phyloP scores from a whole-genome alignment of 2,888 invertebrate species.

The Aphrophora alni region DNA sequence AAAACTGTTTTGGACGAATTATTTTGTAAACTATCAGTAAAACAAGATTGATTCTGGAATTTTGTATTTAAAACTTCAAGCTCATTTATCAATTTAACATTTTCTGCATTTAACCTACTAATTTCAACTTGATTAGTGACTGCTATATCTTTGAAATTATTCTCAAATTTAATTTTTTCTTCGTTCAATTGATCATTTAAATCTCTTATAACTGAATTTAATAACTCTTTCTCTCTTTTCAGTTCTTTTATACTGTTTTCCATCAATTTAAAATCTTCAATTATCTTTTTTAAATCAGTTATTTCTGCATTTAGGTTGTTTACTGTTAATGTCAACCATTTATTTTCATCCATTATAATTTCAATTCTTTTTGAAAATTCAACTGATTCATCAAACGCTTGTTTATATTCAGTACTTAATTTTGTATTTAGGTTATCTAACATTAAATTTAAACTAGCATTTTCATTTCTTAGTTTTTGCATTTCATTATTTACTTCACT shows the following conservation, averaged over 20 bases:
- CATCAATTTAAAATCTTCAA: not conserved
- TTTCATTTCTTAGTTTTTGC: conserved; percentile 57
- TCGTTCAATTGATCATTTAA: not conserved
- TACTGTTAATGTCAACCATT: not conserved
- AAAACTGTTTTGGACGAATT: not conserved
- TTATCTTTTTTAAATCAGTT: not conserved
- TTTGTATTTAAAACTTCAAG: not conserved
- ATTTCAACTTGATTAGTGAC: not conserved
- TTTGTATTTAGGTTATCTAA: not conserved
- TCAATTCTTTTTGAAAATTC: not conserved
- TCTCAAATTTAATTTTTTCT: not conserved
- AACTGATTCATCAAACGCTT: not conserved
- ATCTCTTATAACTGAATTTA: not conserved
- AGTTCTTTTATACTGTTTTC: not conserved
- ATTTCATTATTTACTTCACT: conserved; percentile 59
- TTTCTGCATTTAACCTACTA: not conserved
- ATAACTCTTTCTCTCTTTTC: not conserved
- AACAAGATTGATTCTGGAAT: not conserved
- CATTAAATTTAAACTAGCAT: conserved; percentile 26
- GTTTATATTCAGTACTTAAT: not conserved
- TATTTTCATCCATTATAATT: not conserved
- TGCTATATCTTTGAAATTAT: not conserved
- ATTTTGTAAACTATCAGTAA: not conserved
- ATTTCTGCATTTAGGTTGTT: not conserved
- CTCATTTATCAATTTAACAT: not conserved